Evolutionary conservation across 2,113 vertebrate genomes (phyloP).

Genomic region (Siniperca chuatsi): DNA sequence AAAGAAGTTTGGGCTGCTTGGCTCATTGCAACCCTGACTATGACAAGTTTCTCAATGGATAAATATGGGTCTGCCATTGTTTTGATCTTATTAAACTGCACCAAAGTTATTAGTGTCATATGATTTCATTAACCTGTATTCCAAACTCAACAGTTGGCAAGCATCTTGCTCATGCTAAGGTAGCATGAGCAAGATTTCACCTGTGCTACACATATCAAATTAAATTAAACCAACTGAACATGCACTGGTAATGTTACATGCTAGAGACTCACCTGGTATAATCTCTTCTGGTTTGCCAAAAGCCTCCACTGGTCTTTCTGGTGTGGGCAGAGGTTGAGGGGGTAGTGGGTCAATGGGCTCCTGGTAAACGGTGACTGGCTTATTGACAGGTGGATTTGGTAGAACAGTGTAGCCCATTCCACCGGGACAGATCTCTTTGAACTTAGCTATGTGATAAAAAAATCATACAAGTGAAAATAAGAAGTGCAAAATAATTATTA

Average conservation of each 20-base stretch:
- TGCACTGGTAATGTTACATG: neutral
- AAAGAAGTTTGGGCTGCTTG: neutral
- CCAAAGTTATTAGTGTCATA: slow-evolving; percentile 5
- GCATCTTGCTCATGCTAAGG: neutral
- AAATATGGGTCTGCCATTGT: neutral
- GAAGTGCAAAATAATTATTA: neutral
- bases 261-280: slow-evolving; percentile 85
- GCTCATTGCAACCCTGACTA: neutral
- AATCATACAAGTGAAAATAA: slow-evolving; percentile 8
- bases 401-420: slow-evolving; percentile 99
- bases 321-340: slow-evolving; percentile 90
- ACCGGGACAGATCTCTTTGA: slow-evolving; percentile 99
- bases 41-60: neutral
- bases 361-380: slow-evolving; percentile 88
- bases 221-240: neutral
- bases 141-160: neutral
- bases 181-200: neutral
- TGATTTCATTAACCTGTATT: neutral
- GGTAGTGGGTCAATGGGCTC: slow-evolving; percentile 87
- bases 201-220: neutral
- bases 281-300: slow-evolving; percentile 87
- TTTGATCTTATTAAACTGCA: neutral
- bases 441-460: slow-evolving; percentile 88
- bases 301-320: slow-evolving; percentile 92
- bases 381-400: slow-evolving; percentile 86